Evolutionary conservation across 2,797 vertebrate genomes (phyloP).

Genomic region (Trachops cirrhosus): DNA sequence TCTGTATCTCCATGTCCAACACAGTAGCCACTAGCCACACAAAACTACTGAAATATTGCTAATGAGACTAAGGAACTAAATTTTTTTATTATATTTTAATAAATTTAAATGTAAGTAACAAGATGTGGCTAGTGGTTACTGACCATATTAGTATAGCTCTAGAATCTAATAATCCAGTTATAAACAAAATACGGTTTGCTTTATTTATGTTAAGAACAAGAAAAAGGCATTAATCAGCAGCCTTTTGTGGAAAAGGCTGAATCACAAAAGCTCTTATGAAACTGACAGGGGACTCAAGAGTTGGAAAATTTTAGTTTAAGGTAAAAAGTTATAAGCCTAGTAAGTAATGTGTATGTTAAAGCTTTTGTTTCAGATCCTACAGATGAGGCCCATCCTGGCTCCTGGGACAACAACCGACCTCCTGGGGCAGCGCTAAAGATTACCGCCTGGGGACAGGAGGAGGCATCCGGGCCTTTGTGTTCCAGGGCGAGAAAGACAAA

Average conservation of each 20-base stretch:
- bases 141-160: not conserved
- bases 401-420: too few species aligned
- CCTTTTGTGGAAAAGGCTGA: not conserved
- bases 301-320: too few species aligned
- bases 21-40: not conserved
- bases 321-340: too few species aligned
- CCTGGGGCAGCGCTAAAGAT: too few species aligned
- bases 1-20: not conserved
- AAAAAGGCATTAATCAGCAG: not conserved
- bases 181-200: constrained; percentile 15
- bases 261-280: not conserved
- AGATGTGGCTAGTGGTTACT: not conserved
- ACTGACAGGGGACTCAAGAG: too few species aligned
- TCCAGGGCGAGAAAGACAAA: too few species aligned
- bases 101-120: constrained; percentile 20
- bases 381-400: too few species aligned
- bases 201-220: constrained; percentile 23
- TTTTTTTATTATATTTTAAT: not conserved
- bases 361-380: too few species aligned
- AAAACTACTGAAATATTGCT: not conserved
- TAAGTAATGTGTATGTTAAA: too few species aligned
- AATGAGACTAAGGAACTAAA: not conserved
- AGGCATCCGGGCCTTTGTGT: too few species aligned
- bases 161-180: constrained; percentile 23
- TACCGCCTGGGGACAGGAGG: too few species aligned